Evolutionary conservation across 2,113 vertebrate genomes (phyloP).

Genomic region (Silurus glanis): DNA sequence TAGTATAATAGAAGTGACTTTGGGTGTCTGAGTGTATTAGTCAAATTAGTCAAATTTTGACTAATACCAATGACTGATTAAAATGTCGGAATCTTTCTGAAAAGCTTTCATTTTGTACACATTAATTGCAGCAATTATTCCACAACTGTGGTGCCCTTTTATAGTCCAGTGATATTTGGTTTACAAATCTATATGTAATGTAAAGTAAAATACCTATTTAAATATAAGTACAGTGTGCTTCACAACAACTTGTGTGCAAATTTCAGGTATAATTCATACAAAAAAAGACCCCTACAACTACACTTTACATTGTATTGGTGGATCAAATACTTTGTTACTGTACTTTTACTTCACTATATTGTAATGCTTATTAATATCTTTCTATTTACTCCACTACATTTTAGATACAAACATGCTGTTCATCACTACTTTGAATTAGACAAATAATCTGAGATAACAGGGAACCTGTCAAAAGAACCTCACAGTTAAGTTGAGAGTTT

Average conservation of each 20-base stretch:
- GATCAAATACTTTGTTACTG: too few species aligned
- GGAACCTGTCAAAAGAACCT: too few species aligned
- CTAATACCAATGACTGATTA: background rate
- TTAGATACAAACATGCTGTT: too few species aligned
- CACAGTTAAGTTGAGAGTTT: too few species aligned
- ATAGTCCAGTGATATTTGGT: background rate
- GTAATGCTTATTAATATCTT: too few species aligned
- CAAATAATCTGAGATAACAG: too few species aligned
- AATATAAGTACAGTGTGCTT: background rate
- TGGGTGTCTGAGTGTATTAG: background rate
- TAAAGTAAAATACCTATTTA: background rate
- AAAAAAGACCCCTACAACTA: background rate
- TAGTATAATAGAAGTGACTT: background rate
- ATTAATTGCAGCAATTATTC: background rate
- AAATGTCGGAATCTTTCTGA: background rate
- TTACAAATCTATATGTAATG: background rate
- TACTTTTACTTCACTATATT: too few species aligned
- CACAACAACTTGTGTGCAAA: too few species aligned
- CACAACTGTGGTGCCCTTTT: background rate
- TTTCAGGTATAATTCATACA: background rate
- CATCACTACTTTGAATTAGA: too few species aligned
- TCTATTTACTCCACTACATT: too few species aligned
- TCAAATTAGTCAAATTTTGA: background rate
- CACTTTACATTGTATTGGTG: background rate
- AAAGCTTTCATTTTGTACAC: background rate